Evolutionary conservation across 2,888 invertebrate species (phyloP), one percentile per base, ranked within the genome.

Genomic region (Dendrolimus pini): DNA sequence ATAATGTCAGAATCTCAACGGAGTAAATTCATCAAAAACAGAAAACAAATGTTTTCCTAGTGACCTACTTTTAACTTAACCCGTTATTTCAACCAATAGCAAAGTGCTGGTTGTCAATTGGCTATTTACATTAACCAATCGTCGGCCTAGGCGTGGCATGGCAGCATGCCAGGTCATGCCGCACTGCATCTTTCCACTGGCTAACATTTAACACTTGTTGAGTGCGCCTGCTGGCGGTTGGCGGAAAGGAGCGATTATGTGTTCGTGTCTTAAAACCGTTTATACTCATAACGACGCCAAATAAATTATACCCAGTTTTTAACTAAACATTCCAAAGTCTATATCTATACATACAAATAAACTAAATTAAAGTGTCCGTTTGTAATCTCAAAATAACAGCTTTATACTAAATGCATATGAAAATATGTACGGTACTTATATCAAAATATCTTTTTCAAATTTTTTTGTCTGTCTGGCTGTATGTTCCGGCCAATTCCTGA

Each of bases 81-180:
- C 83, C 81, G 77, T 68, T 69, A 75, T 77, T 74, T 78, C 80
- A 74, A 80, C 89, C 89, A 90, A 90, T 90, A 72, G 77, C 78
- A 83, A 65, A 74, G 72, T 72, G 78, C 82, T 74, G 82, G 72
- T 71, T 88, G 89, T 89, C 91, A 91, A 91, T 91, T 91, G 91
- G 91, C 84, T 85, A 83, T 82, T 79, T 78, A 82, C 86, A 87
- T 89, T 89, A 90, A 85, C 91, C 91, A 91, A 91, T 91, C 80
- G 83, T 78, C 75, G 74, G 82, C 77, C 78, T 87, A 90, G 90
- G 91, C 90, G 91, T 85, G 89, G 90, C 89, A 63, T 89, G 91
- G 91, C 90, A 86, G 62, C 56, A 62, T 88, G 91, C 91, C 91
- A 91, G 78, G 74, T 66, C 68, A 70, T 71, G 67, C 72, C 70